Percentiles rank a stretch among this genome's conserved stretches.
Evolutionary conservation across 2,797 vertebrate genomes (phyloP).

Genomic region (Crenuchus spilurus): DNA sequence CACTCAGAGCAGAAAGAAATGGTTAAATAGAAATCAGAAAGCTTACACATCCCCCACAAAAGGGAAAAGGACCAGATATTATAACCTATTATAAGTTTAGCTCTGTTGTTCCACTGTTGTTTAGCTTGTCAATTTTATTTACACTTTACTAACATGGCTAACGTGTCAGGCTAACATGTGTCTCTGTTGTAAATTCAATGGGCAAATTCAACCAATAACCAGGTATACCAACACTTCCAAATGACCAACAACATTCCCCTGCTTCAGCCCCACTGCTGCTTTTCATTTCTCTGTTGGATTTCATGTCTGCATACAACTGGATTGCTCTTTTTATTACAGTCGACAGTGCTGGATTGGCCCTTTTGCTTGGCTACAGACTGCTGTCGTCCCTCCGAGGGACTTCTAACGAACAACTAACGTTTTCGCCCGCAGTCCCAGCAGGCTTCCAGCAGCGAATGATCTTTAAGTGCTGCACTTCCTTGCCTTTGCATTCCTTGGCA

Average conservation of each 20-base stretch:
- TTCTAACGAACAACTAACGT: conserved; percentile 33
- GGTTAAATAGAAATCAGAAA: no score
- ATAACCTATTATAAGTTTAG: no score
- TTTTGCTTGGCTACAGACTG: conserved; percentile 38
- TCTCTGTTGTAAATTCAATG: no score
- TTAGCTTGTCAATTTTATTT: no score
- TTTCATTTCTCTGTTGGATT: conserved; percentile 29
- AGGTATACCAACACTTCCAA: neutral
- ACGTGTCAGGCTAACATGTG: no score
- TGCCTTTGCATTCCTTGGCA: conserved; percentile 43
- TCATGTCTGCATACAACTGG: conserved; percentile 29
- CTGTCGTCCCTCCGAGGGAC: conserved; percentile 43
- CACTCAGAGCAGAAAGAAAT: no score
- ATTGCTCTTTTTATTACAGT: conserved; percentile 30
- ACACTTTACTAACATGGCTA: no score
- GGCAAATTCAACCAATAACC: no score
- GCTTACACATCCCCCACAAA: no score
- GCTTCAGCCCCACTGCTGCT: conserved; percentile 48
- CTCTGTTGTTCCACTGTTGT: no score
- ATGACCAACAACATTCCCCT: neutral
- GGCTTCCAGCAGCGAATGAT: conserved; percentile 51
- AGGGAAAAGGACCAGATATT: no score
- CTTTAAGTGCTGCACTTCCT: conserved; percentile 57
- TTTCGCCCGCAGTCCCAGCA: conserved; percentile 40
- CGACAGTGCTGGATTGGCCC: conserved; percentile 44